These are phyloP conservation scores for Achatina immaculata DNA, from an alignment of 1,140 invertebrate species.

Conservation along the genomic window DNA sequence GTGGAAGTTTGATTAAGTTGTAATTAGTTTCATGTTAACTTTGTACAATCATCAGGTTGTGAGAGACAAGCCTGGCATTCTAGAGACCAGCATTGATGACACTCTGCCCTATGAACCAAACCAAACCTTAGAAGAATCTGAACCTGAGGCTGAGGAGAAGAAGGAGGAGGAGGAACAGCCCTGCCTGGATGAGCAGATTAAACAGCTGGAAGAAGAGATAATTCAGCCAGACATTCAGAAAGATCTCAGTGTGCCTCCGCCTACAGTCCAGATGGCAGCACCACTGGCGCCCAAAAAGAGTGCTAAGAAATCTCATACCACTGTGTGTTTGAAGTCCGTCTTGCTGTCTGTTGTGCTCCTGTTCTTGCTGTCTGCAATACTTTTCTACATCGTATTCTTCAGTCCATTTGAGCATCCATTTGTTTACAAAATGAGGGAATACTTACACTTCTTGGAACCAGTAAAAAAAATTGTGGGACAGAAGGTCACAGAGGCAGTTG, in stretches of 20 bases:
- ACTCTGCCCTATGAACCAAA: slow-evolving; percentile 57
- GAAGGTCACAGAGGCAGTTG: slow-evolving; percentile 38
- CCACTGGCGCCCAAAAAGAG: not conserved
- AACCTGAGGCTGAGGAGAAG: not conserved
- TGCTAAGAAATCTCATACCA: not conserved
- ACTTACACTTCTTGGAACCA: slow-evolving; percentile 59
- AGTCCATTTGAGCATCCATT: slow-evolving; percentile 56
- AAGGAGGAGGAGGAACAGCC: slow-evolving; percentile 46
- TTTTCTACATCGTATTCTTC: slow-evolving; percentile 56
- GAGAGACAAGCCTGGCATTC: slow-evolving; percentile 32
- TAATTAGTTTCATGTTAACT: too few species aligned
- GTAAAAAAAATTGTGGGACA: slow-evolving; percentile 54
- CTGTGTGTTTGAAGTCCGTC: slow-evolving; percentile 48
- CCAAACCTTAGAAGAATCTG: slow-evolving; percentile 46
- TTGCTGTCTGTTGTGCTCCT: slow-evolving; percentile 51
- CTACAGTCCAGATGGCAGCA: slow-evolving; percentile 10
- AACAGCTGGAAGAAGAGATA: slow-evolving; percentile 55
- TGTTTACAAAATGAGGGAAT: slow-evolving; percentile 48
- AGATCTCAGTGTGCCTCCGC: slow-evolving; percentile 28
- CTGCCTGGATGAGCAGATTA: slow-evolving; percentile 61
- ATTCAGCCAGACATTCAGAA: slow-evolving; percentile 33
- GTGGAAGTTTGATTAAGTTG: too few species aligned
- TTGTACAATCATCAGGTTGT: too few species aligned
- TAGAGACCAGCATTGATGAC: slow-evolving; percentile 46
- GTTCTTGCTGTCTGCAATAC: slow-evolving; percentile 53